Evolutionary conservation across 2,113 vertebrate genomes (phyloP).

Genomic region (Bufo bufo): DNA sequence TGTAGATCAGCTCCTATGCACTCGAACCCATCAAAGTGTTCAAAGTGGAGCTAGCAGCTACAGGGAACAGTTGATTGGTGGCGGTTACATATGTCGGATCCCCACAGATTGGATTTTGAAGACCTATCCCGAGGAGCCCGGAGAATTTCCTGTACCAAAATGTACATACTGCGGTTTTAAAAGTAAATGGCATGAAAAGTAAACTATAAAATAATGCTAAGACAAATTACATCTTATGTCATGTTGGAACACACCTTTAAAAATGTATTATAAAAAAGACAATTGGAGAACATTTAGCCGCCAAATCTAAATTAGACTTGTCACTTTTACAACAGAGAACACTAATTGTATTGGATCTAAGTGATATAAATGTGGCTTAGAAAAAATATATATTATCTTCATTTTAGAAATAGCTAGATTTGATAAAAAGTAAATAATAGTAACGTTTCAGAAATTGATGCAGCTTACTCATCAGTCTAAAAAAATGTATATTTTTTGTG

Average conservation of each 20-base stretch:
- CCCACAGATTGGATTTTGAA: no score
- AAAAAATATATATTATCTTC: conserved; percentile 80
- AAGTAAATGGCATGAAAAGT: background rate
- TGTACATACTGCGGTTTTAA: background rate
- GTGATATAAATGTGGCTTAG: conserved; percentile 80
- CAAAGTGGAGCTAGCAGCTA: no score
- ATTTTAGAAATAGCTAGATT: conserved; percentile 76
- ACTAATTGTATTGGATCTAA: conserved; percentile 66
- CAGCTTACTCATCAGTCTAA: conserved; percentile 71
- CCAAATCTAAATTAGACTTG: conserved; percentile 44
- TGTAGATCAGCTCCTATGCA: no score
- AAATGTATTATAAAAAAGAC: conserved; percentile 27
- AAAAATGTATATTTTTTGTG: conserved; percentile 66
- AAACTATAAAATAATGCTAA: background rate
- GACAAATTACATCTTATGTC: background rate
- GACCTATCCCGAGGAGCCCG: no score
- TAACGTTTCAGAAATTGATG: conserved; percentile 73
- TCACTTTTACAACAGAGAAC: conserved; percentile 55
- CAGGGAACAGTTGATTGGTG: no score
- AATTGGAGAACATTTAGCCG: conserved; percentile 2
- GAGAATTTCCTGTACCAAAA: background rate
- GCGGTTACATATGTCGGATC: no score
- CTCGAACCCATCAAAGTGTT: no score
- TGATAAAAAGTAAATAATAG: conserved; percentile 77
- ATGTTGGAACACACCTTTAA: conserved; percentile 50